These are phyloP conservation scores for Pammene aurita DNA, from an alignment of 2,888 invertebrate species.

Conservation along the genomic window DNA sequence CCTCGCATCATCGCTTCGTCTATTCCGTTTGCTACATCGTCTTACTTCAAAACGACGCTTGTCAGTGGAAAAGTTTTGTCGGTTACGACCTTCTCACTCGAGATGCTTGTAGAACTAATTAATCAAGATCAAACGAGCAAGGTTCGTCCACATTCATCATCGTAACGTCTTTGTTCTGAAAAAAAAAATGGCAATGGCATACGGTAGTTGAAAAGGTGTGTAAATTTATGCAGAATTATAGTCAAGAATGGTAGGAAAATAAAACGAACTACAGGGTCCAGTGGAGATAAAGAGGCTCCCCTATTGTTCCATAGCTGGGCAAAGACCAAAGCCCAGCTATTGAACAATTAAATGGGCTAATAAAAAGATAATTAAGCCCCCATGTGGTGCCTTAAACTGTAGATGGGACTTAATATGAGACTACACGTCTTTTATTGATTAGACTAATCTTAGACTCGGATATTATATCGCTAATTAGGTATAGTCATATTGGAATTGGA, in stretches of 20 bases:
- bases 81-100: background rate
- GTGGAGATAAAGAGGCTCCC: too few relatives aligned
- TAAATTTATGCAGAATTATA: background rate
- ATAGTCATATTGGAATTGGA: too few relatives aligned
- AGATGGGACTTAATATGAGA: too few relatives aligned
- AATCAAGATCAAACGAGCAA: constrained; percentile 76
- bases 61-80: background rate
- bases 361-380: too few relatives aligned
- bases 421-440: too few relatives aligned
- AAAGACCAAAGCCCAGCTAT: too few relatives aligned
- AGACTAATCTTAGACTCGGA: background rate
- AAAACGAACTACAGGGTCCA: too few relatives aligned
- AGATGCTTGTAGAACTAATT: constrained; percentile 62
- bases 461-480: too few relatives aligned
- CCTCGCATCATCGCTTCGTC: constrained; percentile 63
- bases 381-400: too few relatives aligned
- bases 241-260: too few relatives aligned
- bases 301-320: too few relatives aligned
- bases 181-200: constrained; percentile 45
- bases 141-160: constrained; percentile 61
- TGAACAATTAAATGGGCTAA: too few relatives aligned
- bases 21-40: constrained; percentile 70
- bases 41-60: constrained; percentile 6
- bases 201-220: constrained; percentile 29
- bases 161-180: constrained; percentile 47